Conservation (phyloP, 2,113 vertebrate genomes). For the Chascanopsetta lugubris region DNA sequence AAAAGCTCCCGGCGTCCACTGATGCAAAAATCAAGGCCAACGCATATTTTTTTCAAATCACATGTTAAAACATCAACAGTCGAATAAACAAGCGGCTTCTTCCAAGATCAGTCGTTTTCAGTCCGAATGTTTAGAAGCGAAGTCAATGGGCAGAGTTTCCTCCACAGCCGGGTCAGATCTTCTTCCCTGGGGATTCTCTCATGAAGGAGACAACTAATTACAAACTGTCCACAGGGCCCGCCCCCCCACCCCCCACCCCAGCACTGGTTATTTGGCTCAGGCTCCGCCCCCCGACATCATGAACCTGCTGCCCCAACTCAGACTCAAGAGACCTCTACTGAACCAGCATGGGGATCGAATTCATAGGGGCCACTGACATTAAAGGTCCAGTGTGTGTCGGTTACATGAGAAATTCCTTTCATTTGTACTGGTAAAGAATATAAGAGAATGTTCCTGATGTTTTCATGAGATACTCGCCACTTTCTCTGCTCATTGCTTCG, state of each 20-base stretch:
- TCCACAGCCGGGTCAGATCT: slow-evolving; percentile 28
- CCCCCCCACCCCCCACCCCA: slow-evolving; percentile 67
- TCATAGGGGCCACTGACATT: too few relatives aligned
- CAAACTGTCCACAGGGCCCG: slow-evolving; percentile 62
- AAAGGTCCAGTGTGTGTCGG: too few relatives aligned
- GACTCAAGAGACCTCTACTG: not conserved
- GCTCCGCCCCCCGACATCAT: slow-evolving; percentile 53
- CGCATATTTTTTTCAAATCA: slow-evolving; percentile 19
- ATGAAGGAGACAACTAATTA: slow-evolving; percentile 74
- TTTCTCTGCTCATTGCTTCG: too few relatives aligned
- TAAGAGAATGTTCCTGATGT: too few relatives aligned
- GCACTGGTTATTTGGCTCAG: slow-evolving; percentile 35
- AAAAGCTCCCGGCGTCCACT: slow-evolving; percentile 10
- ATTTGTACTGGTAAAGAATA: too few relatives aligned
- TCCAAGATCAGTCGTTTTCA: not conserved
- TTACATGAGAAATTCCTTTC: too few relatives aligned
- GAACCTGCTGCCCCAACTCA: slow-evolving; percentile 8
- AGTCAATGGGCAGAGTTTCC: too few relatives aligned
- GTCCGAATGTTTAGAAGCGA: not conserved
- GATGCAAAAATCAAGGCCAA: slow-evolving; percentile 1
- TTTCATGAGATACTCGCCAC: too few relatives aligned
- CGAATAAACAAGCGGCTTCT: not conserved
- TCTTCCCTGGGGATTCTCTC: slow-evolving; percentile 22
- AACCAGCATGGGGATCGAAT: too few relatives aligned
- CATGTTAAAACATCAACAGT: slow-evolving; percentile 16